Percentiles rank a stretch among this genome's conserved stretches.
These are phyloP conservation scores for Idaea biselata DNA, from an alignment of 2,888 invertebrate species.

Conservation along the genomic window DNA sequence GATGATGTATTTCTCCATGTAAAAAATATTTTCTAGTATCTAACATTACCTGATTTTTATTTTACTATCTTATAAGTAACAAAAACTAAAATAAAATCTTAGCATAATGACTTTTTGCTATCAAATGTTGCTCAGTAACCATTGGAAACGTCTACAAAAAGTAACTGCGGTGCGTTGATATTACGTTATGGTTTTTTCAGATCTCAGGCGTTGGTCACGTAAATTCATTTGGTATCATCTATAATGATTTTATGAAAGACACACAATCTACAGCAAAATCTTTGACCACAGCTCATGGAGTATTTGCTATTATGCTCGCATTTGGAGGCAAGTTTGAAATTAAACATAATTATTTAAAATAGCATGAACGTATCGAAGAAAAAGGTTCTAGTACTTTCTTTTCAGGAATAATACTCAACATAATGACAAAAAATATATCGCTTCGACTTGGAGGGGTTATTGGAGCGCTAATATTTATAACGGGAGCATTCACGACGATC, in stretches of 20 bases:
- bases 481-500: slow-evolving; percentile 76
- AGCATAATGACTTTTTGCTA: too few species aligned
- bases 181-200: slow-evolving; percentile 53
- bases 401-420: slow-evolving; percentile 82
- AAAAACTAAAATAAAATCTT: too few species aligned
- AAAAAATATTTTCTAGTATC: too few species aligned
- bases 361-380: neutral
- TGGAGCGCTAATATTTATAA: slow-evolving; percentile 74
- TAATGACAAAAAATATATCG: slow-evolving; percentile 73
- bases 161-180: neutral
- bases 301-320: slow-evolving; percentile 69
- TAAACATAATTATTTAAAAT: neutral
- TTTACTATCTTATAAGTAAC: too few species aligned
- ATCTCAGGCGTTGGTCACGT: slow-evolving; percentile 81
- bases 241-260: slow-evolving; percentile 65
- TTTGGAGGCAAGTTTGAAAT: slow-evolving; percentile 54
- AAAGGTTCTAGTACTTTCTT: slow-evolving; percentile 22
- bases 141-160: too few species aligned
- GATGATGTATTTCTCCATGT: too few species aligned
- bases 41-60: too few species aligned
- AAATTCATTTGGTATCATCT: slow-evolving; percentile 81
- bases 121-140: too few species aligned
- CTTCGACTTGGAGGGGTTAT: slow-evolving; percentile 78
- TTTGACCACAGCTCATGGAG: slow-evolving; percentile 67
- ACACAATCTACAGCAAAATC: slow-evolving; percentile 67